Evolutionary conservation across 2,797 vertebrate species (phyloP).

Genomic region (Tarsius wallacei): DNA sequence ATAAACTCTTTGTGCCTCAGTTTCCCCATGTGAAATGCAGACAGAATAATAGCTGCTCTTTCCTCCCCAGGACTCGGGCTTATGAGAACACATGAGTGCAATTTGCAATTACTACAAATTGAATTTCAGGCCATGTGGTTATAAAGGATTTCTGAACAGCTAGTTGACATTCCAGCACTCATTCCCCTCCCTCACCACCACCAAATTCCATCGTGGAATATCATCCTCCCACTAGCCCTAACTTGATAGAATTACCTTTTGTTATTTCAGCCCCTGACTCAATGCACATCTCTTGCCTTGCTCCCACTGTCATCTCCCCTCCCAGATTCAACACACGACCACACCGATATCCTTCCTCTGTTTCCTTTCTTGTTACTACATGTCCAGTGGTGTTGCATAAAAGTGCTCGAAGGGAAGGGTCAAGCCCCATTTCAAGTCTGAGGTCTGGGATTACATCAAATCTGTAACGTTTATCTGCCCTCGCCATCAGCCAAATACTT

Average conservation of each 20-base stretch:
- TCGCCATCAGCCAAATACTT: slow-evolving; percentile 87
- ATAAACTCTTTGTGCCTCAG: not conserved
- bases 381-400: slow-evolving; percentile 91
- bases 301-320: slow-evolving; percentile 84
- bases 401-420: slow-evolving; percentile 90
- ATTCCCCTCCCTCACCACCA: not conserved
- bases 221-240: not conserved
- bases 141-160: not conserved
- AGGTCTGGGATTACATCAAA: slow-evolving; percentile 92
- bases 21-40: slow-evolving; percentile 38
- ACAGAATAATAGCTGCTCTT: not conserved
- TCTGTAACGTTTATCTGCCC: slow-evolving; percentile 89
- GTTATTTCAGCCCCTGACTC: slow-evolving; percentile 81
- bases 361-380: slow-evolving; percentile 91
- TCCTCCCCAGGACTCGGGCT: not conserved
- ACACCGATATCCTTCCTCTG: slow-evolving; percentile 89
- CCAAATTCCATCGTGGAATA: not conserved
- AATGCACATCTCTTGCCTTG: slow-evolving; percentile 77
- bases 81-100: not conserved
- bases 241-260: slow-evolving; percentile 51
- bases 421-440: slow-evolving; percentile 91
- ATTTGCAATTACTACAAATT: not conserved
- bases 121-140: not conserved
- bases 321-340: slow-evolving; percentile 86
- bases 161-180: not conserved